Evolutionary conservation across 2,113 vertebrate species (phyloP), one percentile per base, ranked within the genome.

Genomic region (Osmerus eperlanus): DNA sequence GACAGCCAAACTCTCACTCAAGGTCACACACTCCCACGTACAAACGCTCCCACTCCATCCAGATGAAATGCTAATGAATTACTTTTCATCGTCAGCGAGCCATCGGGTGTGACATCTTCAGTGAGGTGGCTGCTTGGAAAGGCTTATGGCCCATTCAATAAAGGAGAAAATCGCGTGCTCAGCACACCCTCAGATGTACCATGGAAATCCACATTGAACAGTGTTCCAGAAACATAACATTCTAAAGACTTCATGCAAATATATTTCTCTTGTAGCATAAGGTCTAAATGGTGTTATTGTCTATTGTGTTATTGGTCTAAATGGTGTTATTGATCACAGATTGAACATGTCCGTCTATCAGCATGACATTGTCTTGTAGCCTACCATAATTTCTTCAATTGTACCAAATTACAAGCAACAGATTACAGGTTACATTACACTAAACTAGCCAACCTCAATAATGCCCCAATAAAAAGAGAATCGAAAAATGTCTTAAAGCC

Each of bases 71-170:
- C 29, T 64, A 36, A 64, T 64, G 29, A 64, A 81, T 41, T 18
- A 41, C 18, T 64, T 18, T 41, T 64, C 32, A 41, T 83, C 76
- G 67, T 65, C 3, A 5, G 73, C 73, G 71, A 81, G 76, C 72
- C 67, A 2, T 74, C 78, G 73, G 66, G 13, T 56, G 72, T 51
- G 3, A 59, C 79, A 76, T 78, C 81, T 77, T 58, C 54, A 2
- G 54, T 70, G 41, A 78, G 76, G 85, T 84, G 8, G 78, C 74
- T 70, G 77, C 77, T 77, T 70, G 64, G 23, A 47, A 66, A 69
- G 28, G 60, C 53, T 75, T 78, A 80, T 71, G 51, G 76, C 63
- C 70, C 70, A 29, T 61, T 78, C 66, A 64, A 29, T 63, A 29
- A 29, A 63, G 25, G 25, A 15, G 61, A 63, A 63, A 63, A 32